These are phyloP conservation scores for Euplagia quadripunctaria DNA, from an alignment of 2,888 invertebrate genomes.

Conservation along the genomic window DNA sequence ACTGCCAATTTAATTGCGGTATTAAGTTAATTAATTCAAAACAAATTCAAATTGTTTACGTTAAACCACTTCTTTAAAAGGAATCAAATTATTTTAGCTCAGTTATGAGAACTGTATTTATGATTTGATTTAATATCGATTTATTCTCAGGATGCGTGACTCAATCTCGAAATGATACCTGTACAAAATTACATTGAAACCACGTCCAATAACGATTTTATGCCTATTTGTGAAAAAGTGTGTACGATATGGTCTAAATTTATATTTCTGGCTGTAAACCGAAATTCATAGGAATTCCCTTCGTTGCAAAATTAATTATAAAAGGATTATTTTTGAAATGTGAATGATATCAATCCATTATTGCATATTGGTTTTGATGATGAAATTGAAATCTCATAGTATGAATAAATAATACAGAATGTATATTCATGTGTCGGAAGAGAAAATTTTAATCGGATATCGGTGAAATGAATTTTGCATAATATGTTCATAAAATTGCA, in stretches of 20 bases:
- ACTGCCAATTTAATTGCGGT: slow-evolving; percentile 47
- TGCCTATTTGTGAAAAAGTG: slow-evolving; percentile 19
- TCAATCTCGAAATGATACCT: too few relatives aligned
- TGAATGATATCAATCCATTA: slow-evolving; percentile 7
- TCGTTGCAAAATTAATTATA: slow-evolving; percentile 40
- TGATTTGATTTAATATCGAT: background rate
- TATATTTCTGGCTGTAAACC: slow-evolving; percentile 7
- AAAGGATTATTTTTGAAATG: slow-evolving; percentile 34
- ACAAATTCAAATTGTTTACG: slow-evolving; percentile 40
- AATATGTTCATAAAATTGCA: background rate
- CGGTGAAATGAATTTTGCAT: background rate
- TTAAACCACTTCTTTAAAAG: slow-evolving; percentile 22
- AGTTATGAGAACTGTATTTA: slow-evolving; percentile 6
- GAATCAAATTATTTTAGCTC: slow-evolving; percentile 29
- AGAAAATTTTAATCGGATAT: background rate
- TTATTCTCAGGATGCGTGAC: too few relatives aligned
- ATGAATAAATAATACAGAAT: background rate
- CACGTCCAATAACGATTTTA: slow-evolving; percentile 22
- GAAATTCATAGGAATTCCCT: slow-evolving; percentile 21
- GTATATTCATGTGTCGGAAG: background rate
- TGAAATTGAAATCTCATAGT: background rate
- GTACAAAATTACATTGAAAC: slow-evolving; percentile 37
- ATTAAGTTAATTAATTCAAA: slow-evolving; percentile 50
- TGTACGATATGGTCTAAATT: slow-evolving; percentile 2
- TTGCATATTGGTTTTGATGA: slow-evolving; percentile 4